These are phyloP conservation scores for Nipponacmea schrenckii DNA, from an alignment of 2,888 invertebrate species.

Conservation along the genomic window DNA sequence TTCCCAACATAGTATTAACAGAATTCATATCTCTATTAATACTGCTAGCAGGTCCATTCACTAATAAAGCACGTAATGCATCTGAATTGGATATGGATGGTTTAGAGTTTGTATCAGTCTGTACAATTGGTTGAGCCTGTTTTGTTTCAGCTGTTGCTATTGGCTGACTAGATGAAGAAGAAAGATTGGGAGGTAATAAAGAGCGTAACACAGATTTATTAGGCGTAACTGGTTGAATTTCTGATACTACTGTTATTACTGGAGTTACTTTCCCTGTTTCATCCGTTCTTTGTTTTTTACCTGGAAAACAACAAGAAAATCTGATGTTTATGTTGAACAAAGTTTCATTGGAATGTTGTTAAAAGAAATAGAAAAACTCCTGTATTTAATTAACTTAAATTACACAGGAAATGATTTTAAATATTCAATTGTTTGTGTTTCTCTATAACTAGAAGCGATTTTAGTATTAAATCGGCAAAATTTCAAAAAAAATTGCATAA, in stretches of 20 bases:
- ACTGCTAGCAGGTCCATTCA: constrained; percentile 26
- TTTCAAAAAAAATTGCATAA: too few species aligned
- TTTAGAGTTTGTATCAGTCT: constrained; percentile 11
- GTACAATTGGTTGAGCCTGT: not conserved
- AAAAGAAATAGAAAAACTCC: too few species aligned
- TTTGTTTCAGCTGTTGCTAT: not conserved
- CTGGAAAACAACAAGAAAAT: not conserved
- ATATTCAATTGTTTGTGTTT: too few species aligned
- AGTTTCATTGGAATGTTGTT: too few species aligned
- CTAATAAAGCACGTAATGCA: constrained; percentile 24
- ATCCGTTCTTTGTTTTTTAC: constrained; percentile 14
- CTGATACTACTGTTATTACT: constrained; percentile 35
- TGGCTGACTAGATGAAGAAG: constrained; percentile 11
- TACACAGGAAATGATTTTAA: too few species aligned
- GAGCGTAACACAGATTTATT: constrained; percentile 30
- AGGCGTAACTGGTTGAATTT: constrained; percentile 30
- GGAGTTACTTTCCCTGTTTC: constrained; percentile 17
- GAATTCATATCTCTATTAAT: constrained; percentile 17
- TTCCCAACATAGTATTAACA: constrained; percentile 18
- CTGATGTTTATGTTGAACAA: too few species aligned
- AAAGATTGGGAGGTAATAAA: constrained; percentile 28
- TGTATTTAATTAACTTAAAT: too few species aligned
- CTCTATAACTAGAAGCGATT: too few species aligned
- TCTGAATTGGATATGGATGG: constrained; percentile 18
- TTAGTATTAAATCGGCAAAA: too few species aligned